Evolutionary conservation across 1,140 invertebrate genomes (phyloP), one percentile per base, ranked within the genome.

Genomic region (Bombus polaris): DNA sequence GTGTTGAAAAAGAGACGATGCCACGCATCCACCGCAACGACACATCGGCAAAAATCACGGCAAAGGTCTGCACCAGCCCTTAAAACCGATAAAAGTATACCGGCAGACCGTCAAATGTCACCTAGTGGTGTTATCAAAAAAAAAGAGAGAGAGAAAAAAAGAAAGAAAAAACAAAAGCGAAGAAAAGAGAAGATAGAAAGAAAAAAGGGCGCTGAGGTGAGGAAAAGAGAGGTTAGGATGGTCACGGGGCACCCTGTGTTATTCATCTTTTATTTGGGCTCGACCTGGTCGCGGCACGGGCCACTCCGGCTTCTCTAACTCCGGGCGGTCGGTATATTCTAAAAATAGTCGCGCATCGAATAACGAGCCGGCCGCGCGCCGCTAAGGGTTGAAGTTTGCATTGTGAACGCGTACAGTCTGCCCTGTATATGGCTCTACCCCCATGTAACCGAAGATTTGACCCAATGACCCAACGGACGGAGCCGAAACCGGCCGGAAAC

Each of bases 261-360:
- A 74, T 81, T 75, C 77, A 77, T 87, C 81, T 87, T 83, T 87
- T 70, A 83, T 87, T 87, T 68, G 81, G 57, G 15, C 57, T 75
- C 53, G 81, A 81, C 66, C 72, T 57, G 77, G 53, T 59, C 66
- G 76, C 3, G 39, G 35, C 62, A n/a, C 53, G 82, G 79, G 83
- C 71, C 85, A 66, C 47, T 47, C 15, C 15, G 47, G 15, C 47
- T 47, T 18, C 47, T 82, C 76, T 81, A 35, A 78, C 39, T 76
- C 84, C 65, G 78, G 75, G 71, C 76, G 81, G 83, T 80, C 73
- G 79, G 66, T 83, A 66, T 88, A 35, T 90, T 93, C 94, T 94
- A 94, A 94, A 94, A 94, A 94, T 94, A 94, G 92, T 81, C 85
- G 85, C 75, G 89, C 92, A 93, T 93, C 91, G 91, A 93, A 91